Base-by-base conservation (phyloP, 2,888 invertebrate genomes). In the Mesorhabditis spiculigera region DNA sequence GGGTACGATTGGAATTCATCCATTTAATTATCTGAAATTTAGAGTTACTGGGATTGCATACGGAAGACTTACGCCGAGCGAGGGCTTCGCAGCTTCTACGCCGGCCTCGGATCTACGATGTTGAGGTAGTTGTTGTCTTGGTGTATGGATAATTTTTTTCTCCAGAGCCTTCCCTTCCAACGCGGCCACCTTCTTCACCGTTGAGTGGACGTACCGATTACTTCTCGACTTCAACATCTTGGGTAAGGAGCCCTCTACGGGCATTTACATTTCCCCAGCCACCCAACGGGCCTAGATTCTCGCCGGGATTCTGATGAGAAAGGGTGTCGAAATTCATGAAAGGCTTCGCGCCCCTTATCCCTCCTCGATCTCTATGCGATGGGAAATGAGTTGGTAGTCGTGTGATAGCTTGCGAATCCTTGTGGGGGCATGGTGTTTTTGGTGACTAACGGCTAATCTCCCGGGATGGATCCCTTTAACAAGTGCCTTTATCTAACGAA, bases 161-260 rank as follows among this genome's bases (percentile, higher is more conserved):
- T 75, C 44, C 65, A 90, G 95, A 63, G 94, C 95, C 0, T 95
- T 95, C 87, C 93, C 95, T 1, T 92, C 92, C 74, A 95, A 96
- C 86, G 95, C 94, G 0, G 93, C 93, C 4, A 93, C 93, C 72
- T 95, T 95, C 86, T 90, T 92, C 45, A 93, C 93, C 0, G 93
- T 94, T 68, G 85, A 86, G 74, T 85, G 84, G 86, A 82, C 84
- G 2, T 86, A 83, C 70, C 77, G 84, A 8, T 50, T 84, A 10
- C 71, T 82, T 16, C 71, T 82, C 28, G 79, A 81, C 68, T 75
- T 72, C 71, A 74, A 82, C 41, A 42, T 81, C 42, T 50, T 81
- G 43, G 79, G 75, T 8, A 66, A 68, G 64, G 58, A 62, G 64
- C 58, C 41, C 41, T 71, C 16, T 63, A 71, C 68, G 10, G 16